phyloP scores from a whole-genome alignment of 2,888 invertebrate species.

The Lasioglossum villosulum region DNA sequence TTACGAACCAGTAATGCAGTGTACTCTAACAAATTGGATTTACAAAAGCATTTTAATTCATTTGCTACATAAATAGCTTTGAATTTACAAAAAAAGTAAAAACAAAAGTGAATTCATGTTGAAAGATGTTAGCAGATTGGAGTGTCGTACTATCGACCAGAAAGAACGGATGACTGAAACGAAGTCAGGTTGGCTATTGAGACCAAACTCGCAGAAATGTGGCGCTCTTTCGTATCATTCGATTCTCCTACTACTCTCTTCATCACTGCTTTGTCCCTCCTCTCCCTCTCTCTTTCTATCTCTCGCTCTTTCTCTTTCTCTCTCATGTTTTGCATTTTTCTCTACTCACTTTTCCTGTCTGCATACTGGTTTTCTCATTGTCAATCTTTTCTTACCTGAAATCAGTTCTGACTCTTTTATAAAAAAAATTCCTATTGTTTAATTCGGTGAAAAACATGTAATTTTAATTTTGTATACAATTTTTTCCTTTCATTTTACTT shows the following conservation, averaged over 20 bases:
- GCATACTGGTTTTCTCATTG: slow-evolving; percentile 32
- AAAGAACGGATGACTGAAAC: slow-evolving; percentile 37
- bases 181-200: slow-evolving; percentile 69
- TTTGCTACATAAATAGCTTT: neutral
- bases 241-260: slow-evolving; percentile 49
- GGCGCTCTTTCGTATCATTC: slow-evolving; percentile 67
- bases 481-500: slow-evolving; percentile 20
- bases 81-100: neutral
- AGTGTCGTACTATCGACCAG: slow-evolving; percentile 63
- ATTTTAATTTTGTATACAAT: neutral
- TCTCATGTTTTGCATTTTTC: neutral
- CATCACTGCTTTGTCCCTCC: slow-evolving; percentile 42
- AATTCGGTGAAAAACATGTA: neutral
- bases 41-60: neutral
- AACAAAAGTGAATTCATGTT: neutral
- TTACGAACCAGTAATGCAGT: neutral
- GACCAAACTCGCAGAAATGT: slow-evolving; percentile 62
- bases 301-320: neutral
- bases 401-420: neutral
- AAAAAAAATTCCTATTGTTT: neutral
- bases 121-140: slow-evolving; percentile 31
- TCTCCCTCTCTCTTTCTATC: neutral
- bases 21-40: neutral
- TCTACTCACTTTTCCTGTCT: slow-evolving; percentile 24
- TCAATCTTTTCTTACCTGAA: neutral